A percentile compares a stretch with the other conserved stretches of the same genome.
phyloP scores from a whole-genome alignment of 1,140 invertebrate genomes.

The Druon quercuslanigerum region DNA sequence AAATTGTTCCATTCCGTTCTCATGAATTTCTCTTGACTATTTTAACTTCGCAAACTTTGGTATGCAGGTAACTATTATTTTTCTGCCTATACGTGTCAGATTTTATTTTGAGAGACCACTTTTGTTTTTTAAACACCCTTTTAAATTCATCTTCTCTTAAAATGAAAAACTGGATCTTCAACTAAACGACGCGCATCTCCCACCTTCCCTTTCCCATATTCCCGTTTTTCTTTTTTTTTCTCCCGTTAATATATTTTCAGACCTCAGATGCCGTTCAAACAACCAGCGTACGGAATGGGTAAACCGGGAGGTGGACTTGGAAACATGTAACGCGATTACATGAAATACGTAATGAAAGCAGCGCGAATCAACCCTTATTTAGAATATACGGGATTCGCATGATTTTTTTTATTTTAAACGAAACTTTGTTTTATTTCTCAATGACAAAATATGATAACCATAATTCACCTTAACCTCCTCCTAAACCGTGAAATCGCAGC shows the following conservation, averaged over 20 bases:
- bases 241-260: slow-evolving; percentile 27
- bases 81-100: background rate
- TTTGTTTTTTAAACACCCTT: background rate
- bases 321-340: slow-evolving; percentile 24
- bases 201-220: slow-evolving; percentile 6
- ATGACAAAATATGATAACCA: background rate
- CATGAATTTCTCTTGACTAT: background rate
- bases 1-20: slow-evolving; percentile 33
- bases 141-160: no score
- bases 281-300: slow-evolving; percentile 26
- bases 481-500: slow-evolving; percentile 34
- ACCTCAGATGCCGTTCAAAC: slow-evolving; percentile 17
- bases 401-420: background rate
- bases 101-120: background rate
- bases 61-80: background rate
- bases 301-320: slow-evolving; percentile 8
- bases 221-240: slow-evolving; percentile 31
- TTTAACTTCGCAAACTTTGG: background rate
- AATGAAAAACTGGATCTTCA: background rate
- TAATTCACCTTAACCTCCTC: slow-evolving; percentile 31
- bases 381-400: background rate
- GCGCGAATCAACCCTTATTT: background rate
- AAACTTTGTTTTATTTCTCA: slow-evolving; percentile 13
- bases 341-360: slow-evolving; percentile 15
- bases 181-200: slow-evolving; percentile 15